Evolutionary conservation across 2,888 invertebrate species (phyloP), one percentile per base, ranked within the genome.

Genomic region (Cephus pygmeus): DNA sequence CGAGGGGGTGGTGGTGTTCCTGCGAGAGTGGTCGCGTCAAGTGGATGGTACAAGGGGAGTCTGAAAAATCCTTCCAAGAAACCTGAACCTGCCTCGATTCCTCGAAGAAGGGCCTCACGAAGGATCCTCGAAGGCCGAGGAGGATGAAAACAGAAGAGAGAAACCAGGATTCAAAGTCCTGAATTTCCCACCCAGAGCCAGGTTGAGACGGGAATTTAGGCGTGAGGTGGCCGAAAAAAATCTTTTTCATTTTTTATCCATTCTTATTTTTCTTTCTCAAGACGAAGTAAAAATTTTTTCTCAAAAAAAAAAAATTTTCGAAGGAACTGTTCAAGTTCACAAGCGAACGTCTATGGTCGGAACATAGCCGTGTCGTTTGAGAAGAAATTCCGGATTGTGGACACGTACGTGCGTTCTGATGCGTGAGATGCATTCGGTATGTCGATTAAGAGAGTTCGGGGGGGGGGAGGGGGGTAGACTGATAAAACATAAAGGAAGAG

Each of bases 31-130:
- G 35, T 56, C 71, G 35, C 76, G 73, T 79, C 80, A 79, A 79
- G 80, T 77, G 77, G 69, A 71, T 56, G 56, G 56, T 23, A 56
- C 23, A 56, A 15, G 56, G 40, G 56, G 56, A 56, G 23, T 34
- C 75, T 68, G 40, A 75, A 56, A 76, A 77, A 69, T 73, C 77
- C 78, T 81, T 81, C 81, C 76, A 34, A 76, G 81, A 81, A 80
- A 31, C 68, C n/a, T 74, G 76, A 79, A 81, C 77, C 79, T 81
- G 76, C 73, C 68, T 34, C 74, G 33, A 40, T 82, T 80, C 77
- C 76, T 69, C 78, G 81, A 80, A 82, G 81, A 80, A 82, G 79
- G 76, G 77, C 71, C 76, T 77, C 56, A 56, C 23, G 23, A 23
- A 40, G 40, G 40, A 40, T 40, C 6, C 23, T 40, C 40, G 40